A percentile compares a stretch with the other conserved stretches of the same genome.
Evolutionary conservation across 2,113 vertebrate genomes (phyloP).

Genomic region (Triplophysa dalaica): DNA sequence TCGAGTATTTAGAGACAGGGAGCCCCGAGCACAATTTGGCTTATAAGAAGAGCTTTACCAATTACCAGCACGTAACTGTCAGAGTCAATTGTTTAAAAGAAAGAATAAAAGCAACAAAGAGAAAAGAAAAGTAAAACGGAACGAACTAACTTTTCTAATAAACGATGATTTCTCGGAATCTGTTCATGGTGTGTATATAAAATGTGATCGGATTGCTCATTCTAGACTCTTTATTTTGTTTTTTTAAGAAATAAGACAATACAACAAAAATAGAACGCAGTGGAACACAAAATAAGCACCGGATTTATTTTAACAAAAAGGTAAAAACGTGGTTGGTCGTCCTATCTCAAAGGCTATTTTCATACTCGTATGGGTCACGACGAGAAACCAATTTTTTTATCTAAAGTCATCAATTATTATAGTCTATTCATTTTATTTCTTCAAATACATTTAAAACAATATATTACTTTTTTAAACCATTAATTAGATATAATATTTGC

Average conservation of each 20-base stretch:
- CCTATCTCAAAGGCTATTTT: no score
- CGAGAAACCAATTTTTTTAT: not conserved
- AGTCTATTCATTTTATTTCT: no score
- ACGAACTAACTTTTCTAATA: not conserved
- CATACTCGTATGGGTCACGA: no score
- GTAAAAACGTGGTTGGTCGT: not conserved
- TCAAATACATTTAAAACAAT: no score
- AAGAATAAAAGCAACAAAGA: not conserved
- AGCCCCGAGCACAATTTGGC: conserved; percentile 20
- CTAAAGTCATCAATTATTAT: no score
- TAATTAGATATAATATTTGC: not conserved
- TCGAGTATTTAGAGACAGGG: conserved; percentile 64
- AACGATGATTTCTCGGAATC: not conserved
- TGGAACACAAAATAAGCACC: not conserved
- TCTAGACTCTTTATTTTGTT: not conserved
- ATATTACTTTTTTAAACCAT: no score
- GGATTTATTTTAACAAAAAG: not conserved
- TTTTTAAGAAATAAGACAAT: not conserved
- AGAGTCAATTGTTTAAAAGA: not conserved
- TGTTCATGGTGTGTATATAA: not conserved
- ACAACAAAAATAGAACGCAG: not conserved
- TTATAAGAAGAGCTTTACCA: conserved; percentile 11
- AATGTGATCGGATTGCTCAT: not conserved
- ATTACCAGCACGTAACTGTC: not conserved
- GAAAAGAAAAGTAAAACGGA: not conserved